Base-by-base conservation (phyloP, 2,888 invertebrate genomes). In the Cryptocephalus moraei region DNA sequence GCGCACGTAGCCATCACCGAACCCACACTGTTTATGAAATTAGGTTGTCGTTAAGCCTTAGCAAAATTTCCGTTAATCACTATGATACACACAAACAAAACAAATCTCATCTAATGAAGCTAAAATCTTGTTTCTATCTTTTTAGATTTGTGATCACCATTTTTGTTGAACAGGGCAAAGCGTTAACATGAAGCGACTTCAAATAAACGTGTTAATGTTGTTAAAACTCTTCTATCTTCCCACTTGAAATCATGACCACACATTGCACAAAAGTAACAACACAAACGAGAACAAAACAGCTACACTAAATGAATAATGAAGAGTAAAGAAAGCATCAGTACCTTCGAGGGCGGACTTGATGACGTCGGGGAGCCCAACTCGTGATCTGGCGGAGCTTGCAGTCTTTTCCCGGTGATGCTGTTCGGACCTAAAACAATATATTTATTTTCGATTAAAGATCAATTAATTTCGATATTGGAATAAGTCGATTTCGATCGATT, bases 381-480 rank as follows among this genome's bases (percentile, higher is more conserved):
- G 48, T 67, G 61, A 58, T 73, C 67, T 55, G 73, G 58, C 56
- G 69, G 57, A 59, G 72, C 62, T 56, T 72, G 62, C 52, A 75
- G 68, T 67, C 76, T 70, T 62, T 73, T 77, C 47, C 73, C 63
- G 22, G 73, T 70, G 44, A 71, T 60, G 53, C 75, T 70, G 76
- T 75, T 53, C 22, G 59, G 55, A 46, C 74, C 78, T 78, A 62
- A 40, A 72, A 70, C 46, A 52, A 59, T 55, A 51, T 57, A 48
- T 9, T 44, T 9, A 33, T 34, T 12, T 12, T 13, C 31, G 8
- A 33, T 8, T 11, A 22, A 8, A n/a, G 8, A 40, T n/a, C n/a
- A 9, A 14, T 22, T 22, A 22, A 4, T 22, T 22, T 22, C 22
- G 22, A 22, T 22, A 4, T 22, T 22, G 6, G 22, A n/a, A n/a